phyloP scores from a whole-genome alignment of 2,888 invertebrate genomes.

The Lasioglossum calceatum region DNA sequence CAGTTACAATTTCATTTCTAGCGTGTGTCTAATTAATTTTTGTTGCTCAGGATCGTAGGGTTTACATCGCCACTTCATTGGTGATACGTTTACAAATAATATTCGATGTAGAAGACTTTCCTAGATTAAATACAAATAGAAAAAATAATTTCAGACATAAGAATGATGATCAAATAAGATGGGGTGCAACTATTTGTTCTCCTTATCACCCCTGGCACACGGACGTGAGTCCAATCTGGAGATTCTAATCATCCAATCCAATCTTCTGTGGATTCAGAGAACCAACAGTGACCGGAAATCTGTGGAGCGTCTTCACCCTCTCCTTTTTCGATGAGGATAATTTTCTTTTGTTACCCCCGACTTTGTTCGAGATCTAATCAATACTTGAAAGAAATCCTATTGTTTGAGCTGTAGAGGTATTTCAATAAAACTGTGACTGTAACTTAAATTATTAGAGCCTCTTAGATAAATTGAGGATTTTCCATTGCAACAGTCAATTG shows the following conservation, averaged over 20 bases:
- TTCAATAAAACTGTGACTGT: neutral
- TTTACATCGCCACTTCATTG: no score
- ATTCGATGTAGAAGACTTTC: neutral
- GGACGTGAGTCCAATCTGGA: neutral
- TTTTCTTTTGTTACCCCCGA: neutral
- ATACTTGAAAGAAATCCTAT: neutral
- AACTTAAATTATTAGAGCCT: no score
- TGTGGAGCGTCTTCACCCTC: neutral
- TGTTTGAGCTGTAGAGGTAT: neutral
- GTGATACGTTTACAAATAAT: no score
- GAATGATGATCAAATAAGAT: neutral
- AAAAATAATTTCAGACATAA: neutral
- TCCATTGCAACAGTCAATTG: no score
- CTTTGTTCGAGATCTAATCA: neutral
- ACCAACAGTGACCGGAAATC: neutral
- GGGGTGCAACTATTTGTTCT: neutral
- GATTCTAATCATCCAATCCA: conserved; percentile 7
- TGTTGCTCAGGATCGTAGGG: no score
- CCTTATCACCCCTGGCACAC: neutral
- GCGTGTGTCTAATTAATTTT: no score
- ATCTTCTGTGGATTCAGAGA: neutral
- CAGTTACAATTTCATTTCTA: no score
- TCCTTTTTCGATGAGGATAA: neutral
- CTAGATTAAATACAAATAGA: neutral
- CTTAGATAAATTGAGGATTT: no score